These are phyloP conservation scores for Coecobrya sp. DNA, from an alignment of 2,888 invertebrate species.

Conservation along the genomic window DNA sequence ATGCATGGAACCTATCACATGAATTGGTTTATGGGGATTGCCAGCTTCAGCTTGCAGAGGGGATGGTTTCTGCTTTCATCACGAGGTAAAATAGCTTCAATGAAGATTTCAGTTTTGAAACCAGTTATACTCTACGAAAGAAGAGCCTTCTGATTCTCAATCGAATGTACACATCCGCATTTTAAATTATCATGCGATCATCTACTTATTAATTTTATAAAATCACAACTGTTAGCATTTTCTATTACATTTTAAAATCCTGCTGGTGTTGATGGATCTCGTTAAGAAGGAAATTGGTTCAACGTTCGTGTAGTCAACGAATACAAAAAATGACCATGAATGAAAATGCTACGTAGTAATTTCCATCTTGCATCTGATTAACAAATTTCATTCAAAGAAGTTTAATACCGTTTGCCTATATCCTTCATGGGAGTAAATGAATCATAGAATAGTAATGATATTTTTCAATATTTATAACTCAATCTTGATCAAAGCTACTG, in stretches of 20 bases:
- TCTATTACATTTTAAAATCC: no score
- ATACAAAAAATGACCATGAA: no score
- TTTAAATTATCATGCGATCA: no score
- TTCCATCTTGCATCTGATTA: background rate
- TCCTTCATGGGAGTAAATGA: background rate
- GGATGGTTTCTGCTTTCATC: background rate
- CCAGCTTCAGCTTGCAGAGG: background rate
- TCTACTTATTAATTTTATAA: no score
- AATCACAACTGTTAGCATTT: no score
- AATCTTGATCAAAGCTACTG: background rate
- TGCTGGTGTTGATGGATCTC: no score
- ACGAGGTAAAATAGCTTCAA: background rate
- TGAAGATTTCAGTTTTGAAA: conserved; percentile 24
- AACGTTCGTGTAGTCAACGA: no score
- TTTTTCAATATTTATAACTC: conserved; percentile 4
- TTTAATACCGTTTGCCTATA: background rate
- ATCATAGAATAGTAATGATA: background rate
- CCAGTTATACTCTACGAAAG: background rate
- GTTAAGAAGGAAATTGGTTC: no score
- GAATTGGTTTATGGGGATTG: conserved; percentile 13
- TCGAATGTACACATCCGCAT: background rate
- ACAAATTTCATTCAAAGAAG: background rate
- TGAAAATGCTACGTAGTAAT: background rate
- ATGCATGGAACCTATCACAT: conserved; percentile 19
- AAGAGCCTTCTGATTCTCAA: background rate